Base-by-base conservation (phyloP, 2,888 invertebrate genomes). In the Clanis bilineata region DNA sequence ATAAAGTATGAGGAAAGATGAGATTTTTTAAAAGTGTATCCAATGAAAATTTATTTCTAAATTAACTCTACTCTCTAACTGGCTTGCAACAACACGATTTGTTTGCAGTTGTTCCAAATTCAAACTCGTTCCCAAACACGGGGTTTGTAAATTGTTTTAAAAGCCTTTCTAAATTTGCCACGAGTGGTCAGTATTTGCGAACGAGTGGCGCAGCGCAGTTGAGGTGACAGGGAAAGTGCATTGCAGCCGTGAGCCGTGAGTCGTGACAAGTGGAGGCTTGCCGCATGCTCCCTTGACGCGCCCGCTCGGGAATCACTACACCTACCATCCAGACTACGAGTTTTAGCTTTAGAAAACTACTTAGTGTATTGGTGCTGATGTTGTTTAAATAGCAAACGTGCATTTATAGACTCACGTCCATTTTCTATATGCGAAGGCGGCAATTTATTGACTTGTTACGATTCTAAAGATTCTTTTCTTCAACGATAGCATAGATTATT, bases 141-240 rank as follows among this genome's bases (percentile, higher is more conserved):
- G 15, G 39, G 25, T 28, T 15, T 28, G 51, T 51, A 32, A 32
- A 51, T 51, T 51, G 32, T 51, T 51, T 51, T 51, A 32, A 47
- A 45, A 51, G 32, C 51, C 51, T 32, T 28, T 51, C 51, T 32
- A 51, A 51, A 51, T 28, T 51, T 28, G 32, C 18, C 51, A 10
- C 51, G 32, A 28, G 51, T 32, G 51, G 51, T 51, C 51, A 32
- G 32, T 51, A 28, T 32, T 32, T 32, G 51, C 32, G 51, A 51
- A 32, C 28, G 51, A 32, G 18, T 28, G 51, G 65, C 61, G 65
- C 67, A 32, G 65, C 61, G 65, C 67, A 59, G 62, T 67, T 67
- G 69, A 71, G 69, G 71, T 70, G 69, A 69, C 69, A 61, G 62
- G 69, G 70, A 67, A 72, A 79, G 74, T 76, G 72, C 73, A 77